A percentile compares a stretch with the other conserved stretches of the same genome.
These are phyloP conservation scores for Agrochola litura DNA, from an alignment of 2,888 invertebrate genomes.

Conservation along the genomic window DNA sequence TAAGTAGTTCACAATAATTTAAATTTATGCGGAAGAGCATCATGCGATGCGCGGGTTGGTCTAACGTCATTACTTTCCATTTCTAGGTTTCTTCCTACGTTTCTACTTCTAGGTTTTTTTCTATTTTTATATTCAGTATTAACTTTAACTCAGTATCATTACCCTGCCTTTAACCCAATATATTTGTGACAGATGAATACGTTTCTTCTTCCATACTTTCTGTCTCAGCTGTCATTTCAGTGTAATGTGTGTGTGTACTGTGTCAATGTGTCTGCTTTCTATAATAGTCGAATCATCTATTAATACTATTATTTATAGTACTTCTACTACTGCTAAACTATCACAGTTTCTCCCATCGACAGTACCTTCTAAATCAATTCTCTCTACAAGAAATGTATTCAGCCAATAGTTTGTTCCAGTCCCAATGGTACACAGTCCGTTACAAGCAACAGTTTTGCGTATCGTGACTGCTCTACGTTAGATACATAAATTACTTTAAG, in stretches of 20 bases:
- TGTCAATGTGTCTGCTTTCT: neutral
- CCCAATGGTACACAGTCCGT: conserved; percentile 39
- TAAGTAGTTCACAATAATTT: conserved; percentile 73
- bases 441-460: conserved; percentile 58
- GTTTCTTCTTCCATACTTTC: neutral
- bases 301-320: neutral
- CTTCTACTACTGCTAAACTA: neutral
- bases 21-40: conserved; percentile 74
- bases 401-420: conserved; percentile 32
- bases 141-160: neutral
- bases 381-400: conserved; percentile 40
- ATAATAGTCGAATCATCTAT: neutral
- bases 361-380: conserved; percentile 52
- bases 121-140: neutral
- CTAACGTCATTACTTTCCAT: conserved; percentile 67
- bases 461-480: conserved; percentile 55
- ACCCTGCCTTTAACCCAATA: neutral
- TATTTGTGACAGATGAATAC: neutral
- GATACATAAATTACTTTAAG: conserved; percentile 64
- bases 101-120: neutral
- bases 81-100: conserved; percentile 54
- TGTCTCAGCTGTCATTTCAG: fast-evolving
- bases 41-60: conserved; percentile 56
- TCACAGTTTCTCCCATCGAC: conserved; percentile 18
- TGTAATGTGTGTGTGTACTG: no score